These are phyloP conservation scores for Hemitrygon akajei DNA, from an alignment of 2,797 vertebrate genomes.

Conservation along the genomic window DNA sequence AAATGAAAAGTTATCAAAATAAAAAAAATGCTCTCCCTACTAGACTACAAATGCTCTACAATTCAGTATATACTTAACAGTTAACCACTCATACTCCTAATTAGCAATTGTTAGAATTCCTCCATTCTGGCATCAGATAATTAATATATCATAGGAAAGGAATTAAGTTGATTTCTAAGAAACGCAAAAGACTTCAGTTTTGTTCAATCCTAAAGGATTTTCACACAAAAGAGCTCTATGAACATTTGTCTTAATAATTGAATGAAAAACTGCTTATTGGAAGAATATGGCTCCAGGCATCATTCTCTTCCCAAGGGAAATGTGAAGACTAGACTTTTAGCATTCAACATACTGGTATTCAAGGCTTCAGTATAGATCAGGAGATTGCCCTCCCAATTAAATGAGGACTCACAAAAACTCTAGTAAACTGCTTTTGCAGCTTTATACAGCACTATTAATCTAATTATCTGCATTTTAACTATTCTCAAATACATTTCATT, in stretches of 20 bases:
- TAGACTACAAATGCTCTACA: background rate
- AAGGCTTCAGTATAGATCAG: background rate
- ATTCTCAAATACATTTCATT: background rate
- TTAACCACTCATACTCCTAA: background rate
- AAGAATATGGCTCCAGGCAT: background rate
- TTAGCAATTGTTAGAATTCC: background rate
- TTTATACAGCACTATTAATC: background rate
- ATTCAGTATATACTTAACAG: background rate
- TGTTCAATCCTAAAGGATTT: background rate
- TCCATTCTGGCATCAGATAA: background rate
- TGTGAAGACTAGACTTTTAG: background rate
- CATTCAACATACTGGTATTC: background rate
- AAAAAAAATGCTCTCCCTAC: background rate
- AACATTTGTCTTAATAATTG: conserved; percentile 26
- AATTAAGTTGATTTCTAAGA: background rate
- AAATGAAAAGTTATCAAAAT: conserved; percentile 2
- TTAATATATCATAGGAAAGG: background rate
- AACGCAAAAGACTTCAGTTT: background rate
- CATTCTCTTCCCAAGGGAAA: background rate
- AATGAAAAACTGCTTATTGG: conserved; percentile 20
- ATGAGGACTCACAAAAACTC: background rate
- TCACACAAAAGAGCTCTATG: conserved; percentile 9
- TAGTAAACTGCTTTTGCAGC: background rate
- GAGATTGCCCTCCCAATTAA: background rate
- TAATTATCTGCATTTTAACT: background rate